Base-by-base conservation (phyloP, 2,888 invertebrate genomes). In the Stenurella melanura region DNA sequence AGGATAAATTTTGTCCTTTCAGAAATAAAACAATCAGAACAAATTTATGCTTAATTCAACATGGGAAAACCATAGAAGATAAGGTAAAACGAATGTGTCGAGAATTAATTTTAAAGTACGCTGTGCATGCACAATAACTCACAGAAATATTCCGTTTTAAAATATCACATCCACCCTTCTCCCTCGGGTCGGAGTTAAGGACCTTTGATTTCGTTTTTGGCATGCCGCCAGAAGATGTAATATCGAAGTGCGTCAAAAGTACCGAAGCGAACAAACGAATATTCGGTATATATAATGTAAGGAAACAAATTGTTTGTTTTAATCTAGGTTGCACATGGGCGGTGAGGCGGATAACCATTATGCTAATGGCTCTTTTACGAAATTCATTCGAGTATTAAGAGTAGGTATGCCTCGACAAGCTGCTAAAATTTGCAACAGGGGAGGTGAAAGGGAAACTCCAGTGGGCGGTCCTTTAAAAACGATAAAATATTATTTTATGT, bases 141-240 rank as follows among this genome's bases (percentile, higher is more conserved):
- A 66, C 68, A 78, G 74, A 74, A 79, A 78, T 80, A 73, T 73
- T 75, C 70, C 56, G 56, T 50, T 64, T 73, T 67, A 71, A 78
- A 77, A 77, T 78, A 78, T 74, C 74, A 42, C 67, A 26, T 54
- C 42, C 67, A 70, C 70, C 69, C 71, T 72, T 75, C 76, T 26
- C 50, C 42, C n/a, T 15, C 15, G 26, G 17, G 54, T 42, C 42
- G 50, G 70, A 72, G 75, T 76, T 75, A 77, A 80, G 77, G 75
- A 78, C 72, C 78, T 74, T 72, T 78, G 71, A 77, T 75, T 76
- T 75, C 72, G 75, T 67, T 63, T 75, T 58, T 75, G 75, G 75
- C 66, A 30, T 10, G 18, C 18, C 21, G 66, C 75, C 75, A 72
- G 60, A 38, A 42, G 60, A 67, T 60, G 64, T 54, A 61, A 71